Percentiles rank a stretch among this genome's conserved stretches.
phyloP scores from a whole-genome alignment of 2,113 vertebrate species.

The Motacilla alba region DNA sequence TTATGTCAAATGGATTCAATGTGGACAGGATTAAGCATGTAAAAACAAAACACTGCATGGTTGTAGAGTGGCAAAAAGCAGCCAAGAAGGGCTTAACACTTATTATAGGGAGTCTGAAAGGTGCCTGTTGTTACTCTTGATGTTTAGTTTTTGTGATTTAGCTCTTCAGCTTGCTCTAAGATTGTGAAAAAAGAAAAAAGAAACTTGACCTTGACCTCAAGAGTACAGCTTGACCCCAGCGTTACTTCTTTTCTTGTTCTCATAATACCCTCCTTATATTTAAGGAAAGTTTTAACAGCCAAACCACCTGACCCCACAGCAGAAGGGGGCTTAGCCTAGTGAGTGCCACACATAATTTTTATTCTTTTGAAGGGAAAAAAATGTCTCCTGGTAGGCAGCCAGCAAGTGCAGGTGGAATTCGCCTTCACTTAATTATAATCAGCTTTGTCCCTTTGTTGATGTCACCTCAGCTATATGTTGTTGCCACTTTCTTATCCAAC shows the following conservation, averaged over 20 bases:
- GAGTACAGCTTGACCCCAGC: background rate
- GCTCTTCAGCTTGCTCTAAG: background rate
- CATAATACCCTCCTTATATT: background rate
- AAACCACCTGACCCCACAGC: background rate
- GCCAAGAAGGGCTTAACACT: background rate
- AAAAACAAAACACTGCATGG: background rate
- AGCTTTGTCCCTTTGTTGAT: constrained; percentile 5
- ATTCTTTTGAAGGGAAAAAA: background rate
- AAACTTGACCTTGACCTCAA: constrained; percentile 14
- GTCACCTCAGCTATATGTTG: background rate
- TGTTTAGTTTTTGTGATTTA: background rate
- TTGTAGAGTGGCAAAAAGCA: background rate
- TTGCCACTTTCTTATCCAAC: background rate
- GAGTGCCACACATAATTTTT: background rate
- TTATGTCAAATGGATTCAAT: background rate
- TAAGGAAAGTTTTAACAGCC: background rate
- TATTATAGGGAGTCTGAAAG: background rate
- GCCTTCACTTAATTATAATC: constrained; percentile 24
- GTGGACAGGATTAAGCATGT: background rate
- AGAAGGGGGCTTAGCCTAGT: background rate
- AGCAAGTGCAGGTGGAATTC: background rate
- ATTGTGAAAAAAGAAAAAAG: background rate
- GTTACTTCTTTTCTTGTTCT: background rate
- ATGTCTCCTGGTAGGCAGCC: background rate
- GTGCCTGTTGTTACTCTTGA: background rate